Evolutionary conservation across 2,888 invertebrate species (phyloP), one percentile per base, ranked within the genome.

Genomic region (Trilocha varians): DNA sequence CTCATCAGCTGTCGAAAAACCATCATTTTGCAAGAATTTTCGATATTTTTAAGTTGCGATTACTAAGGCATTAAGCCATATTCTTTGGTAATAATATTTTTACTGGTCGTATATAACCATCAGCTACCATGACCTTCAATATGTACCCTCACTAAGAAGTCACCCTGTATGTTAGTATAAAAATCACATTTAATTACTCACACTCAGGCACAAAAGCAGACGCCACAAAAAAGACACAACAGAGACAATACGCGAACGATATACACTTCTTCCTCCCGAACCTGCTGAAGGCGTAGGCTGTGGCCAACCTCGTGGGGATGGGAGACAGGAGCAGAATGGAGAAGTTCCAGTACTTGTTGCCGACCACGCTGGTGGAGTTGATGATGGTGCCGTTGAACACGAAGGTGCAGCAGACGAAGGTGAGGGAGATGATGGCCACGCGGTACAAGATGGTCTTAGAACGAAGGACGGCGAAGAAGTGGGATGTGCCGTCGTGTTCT

Each of bases 341-440:
- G 68, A 91, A 94, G 77, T 94, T 94, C 16, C 92, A 61, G 69
- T 93, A 93, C 63, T 91, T 91, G 72, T 93, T 90, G 13, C 93
- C 93, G 33, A 88, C 88, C 38, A 95, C 78, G 14, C 88, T 87
- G n/a, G 92, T 91, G 0, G 93, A 90, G 77, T 93, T 92, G 48
- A 94, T 78, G 32, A 92, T 91, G 38, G 93, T 77, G 0, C 94
- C 94, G 58, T 91, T 93, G 72, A 90, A 93, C 9, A 94, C 90
- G 53, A 94, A 90, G 8, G 91, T 89, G 62, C 90, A 90, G 40
- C 93, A 91, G 45, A 93, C 87, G 90, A 93, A 93, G 65, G 91
- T 91, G 45, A 61, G 70, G 0, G 82, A 70, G 33, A 78, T 75
- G 77, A 88, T 49, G 0, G 65, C 59, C 39, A 80, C 59, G 1